Conservation (phyloP, 2,797 vertebrate genomes). For the Ctenochaetus hawaiiensis region DNA sequence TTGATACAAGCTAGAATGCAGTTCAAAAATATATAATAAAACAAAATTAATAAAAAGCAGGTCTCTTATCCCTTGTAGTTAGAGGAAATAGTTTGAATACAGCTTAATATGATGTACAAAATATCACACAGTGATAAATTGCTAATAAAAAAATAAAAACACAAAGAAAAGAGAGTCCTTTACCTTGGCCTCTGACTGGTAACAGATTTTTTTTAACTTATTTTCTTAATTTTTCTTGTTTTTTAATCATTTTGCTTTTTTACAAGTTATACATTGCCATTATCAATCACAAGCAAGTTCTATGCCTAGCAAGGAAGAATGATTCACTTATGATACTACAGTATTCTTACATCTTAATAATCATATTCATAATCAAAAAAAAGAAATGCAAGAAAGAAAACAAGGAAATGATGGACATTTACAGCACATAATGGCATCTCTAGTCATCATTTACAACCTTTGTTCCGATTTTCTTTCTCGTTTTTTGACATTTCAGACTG, state of each 20-base stretch:
- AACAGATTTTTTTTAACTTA: slow-evolving; percentile 57
- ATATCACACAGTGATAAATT: slow-evolving; percentile 96
- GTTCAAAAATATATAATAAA: slow-evolving; percentile 87
- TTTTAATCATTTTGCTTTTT: slow-evolving; percentile 70
- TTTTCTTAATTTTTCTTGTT: slow-evolving; percentile 64
- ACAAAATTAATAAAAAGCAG: slow-evolving; percentile 86
- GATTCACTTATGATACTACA: slow-evolving; percentile 83
- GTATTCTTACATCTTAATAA: slow-evolving; percentile 85
- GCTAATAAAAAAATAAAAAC: slow-evolving; percentile 87
- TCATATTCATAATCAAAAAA: slow-evolving; percentile 75
- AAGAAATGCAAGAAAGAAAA: slow-evolving; percentile 77
- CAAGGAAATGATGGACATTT: slow-evolving; percentile 79
- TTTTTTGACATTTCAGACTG: slow-evolving; percentile 62
- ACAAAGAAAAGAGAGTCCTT: slow-evolving; percentile 83
- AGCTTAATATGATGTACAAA: slow-evolving; percentile 90
- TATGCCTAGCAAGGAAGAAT: slow-evolving; percentile 85
- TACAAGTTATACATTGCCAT: slow-evolving; percentile 82
- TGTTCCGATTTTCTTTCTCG: slow-evolving; percentile 45
- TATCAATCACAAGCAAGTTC: slow-evolving; percentile 87
- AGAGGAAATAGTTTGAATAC: slow-evolving; percentile 86
- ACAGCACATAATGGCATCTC: slow-evolving; percentile 79
- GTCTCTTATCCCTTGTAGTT: slow-evolving; percentile 86
- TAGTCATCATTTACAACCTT: slow-evolving; percentile 75
- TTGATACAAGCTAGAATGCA: slow-evolving; percentile 86
- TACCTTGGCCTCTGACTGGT: slow-evolving; percentile 86